Evolutionary conservation across 2,888 invertebrate species (phyloP), one percentile per base, ranked within the genome.

Genomic region (Thymelicus lineola): DNA sequence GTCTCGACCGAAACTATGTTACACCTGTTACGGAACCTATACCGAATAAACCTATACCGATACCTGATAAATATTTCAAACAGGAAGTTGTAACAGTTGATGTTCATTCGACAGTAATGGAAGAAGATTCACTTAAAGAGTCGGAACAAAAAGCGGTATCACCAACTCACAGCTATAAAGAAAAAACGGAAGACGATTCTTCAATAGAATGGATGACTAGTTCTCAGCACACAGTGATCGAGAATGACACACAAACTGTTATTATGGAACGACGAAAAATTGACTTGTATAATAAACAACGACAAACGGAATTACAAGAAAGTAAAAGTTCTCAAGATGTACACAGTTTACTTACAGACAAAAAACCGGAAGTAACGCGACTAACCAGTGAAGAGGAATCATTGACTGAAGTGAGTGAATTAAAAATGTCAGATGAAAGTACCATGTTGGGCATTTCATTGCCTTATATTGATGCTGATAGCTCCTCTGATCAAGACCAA

Each of bases 381-480:
- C 89, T 95, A 72, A 95, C 94, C 4, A 96, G 96, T 76, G 96
- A 95, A 79, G 96, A 96, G 79, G 96, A 96, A 79, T 96, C 96
- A 7, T 86, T 96, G 73, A 96, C 96, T 0, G 95, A 96, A 85
- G 95, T 95, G 0, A 95, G 95, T 76, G 95, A 95, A 59, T 80
- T 95, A 46, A 95, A 95, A 82, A 88, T 89, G 66, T 92, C 92
- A n/a, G 94, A 93, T 75, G 94, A 94, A 66, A 93, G 89, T 77
- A 86, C 90, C 73, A 86, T 91, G 85, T 79, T 92, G 57, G 95
- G 94, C 67, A 84, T 91, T 66, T 91, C 94, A 63, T 83, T 94
- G 61, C 91, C 95, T 50, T 94, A 88, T 57, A 94, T 95, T 58
- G 94, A 94, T 73, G 93, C 93, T 42, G 94, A 95, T 77, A 93